phyloP scores from a whole-genome alignment of 2,797 vertebrate genomes.

The Carduelis carduelis region DNA sequence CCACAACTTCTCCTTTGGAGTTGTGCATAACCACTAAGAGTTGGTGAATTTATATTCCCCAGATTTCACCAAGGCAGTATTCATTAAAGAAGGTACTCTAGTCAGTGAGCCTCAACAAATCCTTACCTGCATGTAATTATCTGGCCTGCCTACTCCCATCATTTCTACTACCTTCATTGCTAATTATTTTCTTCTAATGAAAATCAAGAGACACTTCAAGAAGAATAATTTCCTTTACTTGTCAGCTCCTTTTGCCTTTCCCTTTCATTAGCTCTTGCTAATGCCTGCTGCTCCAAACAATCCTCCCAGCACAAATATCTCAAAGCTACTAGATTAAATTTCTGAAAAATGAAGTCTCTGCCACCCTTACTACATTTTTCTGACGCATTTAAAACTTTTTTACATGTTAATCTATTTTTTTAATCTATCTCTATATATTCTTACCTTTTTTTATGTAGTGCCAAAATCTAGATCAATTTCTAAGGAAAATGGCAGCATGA shows the following conservation, averaged over 20 bases:
- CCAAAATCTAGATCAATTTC: neutral
- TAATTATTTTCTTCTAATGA: neutral
- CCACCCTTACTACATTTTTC: neutral
- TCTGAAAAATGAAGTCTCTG: neutral
- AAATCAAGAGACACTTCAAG: slow-evolving; percentile 10
- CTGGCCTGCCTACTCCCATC: neutral
- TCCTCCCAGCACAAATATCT: neutral
- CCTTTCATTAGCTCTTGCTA: neutral
- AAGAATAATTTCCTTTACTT: neutral
- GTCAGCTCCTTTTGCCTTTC: neutral
- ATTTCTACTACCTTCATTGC: neutral
- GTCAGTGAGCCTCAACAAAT: neutral
- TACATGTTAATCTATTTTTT: neutral
- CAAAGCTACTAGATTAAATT: neutral
- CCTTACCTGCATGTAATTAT: neutral
- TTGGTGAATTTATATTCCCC: neutral
- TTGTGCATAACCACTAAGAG: neutral
- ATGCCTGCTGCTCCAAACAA: neutral
- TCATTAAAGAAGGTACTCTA: neutral
- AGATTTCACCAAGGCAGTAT: neutral
- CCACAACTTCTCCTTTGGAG: neutral
- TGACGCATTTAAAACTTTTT: neutral
- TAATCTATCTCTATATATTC: neutral
- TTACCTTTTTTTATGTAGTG: neutral
- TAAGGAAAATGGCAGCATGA: neutral